phyloP scores from a whole-genome alignment of 2,113 vertebrate genomes.

The Regulus satrapa region DNA sequence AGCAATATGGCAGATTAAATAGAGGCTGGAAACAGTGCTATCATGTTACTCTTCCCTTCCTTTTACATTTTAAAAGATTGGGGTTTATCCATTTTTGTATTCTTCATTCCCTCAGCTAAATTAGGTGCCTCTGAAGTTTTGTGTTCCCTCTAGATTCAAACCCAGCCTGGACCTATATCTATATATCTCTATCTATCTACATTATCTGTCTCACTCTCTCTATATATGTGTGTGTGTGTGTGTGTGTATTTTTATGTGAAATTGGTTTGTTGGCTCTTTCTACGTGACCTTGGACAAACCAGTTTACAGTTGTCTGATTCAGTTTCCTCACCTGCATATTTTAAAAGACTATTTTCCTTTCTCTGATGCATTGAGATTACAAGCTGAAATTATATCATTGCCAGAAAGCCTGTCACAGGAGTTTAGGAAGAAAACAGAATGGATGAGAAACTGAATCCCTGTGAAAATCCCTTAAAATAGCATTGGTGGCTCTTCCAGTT shows the following conservation, averaged over 20 bases:
- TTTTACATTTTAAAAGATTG: not conserved
- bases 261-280: not conserved
- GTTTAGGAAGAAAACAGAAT: not conserved
- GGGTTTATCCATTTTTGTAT: not conserved
- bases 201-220: not conserved
- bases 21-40: not conserved
- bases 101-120: not conserved
- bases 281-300: not conserved
- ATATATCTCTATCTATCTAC: not conserved
- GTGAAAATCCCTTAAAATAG: not conserved
- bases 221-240: accelerated
- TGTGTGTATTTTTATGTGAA: not conserved
- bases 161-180: not conserved
- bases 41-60: not conserved
- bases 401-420: not conserved
- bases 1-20: not conserved
- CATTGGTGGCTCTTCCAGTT: not conserved
- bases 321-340: not conserved
- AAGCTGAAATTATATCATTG: not conserved
- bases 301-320: not conserved
- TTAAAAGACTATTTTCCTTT: not conserved
- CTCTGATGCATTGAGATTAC: not conserved
- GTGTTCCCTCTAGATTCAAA: not conserved
- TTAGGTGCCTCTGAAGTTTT: not conserved
- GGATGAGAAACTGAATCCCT: not conserved